Percentiles rank a stretch among this genome's conserved stretches.
These are phyloP conservation scores for Halesus radiatus DNA, from an alignment of 1,140 invertebrate species.

Conservation along the genomic window DNA sequence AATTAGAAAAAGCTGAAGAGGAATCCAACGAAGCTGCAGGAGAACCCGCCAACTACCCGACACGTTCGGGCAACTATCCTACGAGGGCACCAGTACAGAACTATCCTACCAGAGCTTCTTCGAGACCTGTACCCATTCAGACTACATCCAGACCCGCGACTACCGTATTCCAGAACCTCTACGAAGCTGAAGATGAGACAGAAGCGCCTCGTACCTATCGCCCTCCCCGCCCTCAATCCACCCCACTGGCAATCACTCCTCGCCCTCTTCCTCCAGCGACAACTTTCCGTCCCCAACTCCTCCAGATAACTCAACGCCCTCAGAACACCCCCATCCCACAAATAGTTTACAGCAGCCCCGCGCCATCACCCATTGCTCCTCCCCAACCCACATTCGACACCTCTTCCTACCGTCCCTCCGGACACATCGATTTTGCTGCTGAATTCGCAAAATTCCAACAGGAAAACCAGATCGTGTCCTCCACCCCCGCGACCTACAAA, in stretches of 20 bases:
- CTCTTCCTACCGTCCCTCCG: constrained; percentile 63
- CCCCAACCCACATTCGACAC: constrained; percentile 62
- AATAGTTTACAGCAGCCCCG: constrained; percentile 70
- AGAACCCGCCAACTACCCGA: constrained; percentile 77
- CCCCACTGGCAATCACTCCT: constrained; percentile 73
- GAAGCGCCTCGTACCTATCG: constrained; percentile 65
- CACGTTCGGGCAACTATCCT: constrained; percentile 68
- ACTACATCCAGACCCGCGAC: constrained; percentile 74
- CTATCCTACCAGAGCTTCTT: constrained; percentile 61
- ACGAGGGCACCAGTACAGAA: constrained; percentile 70
- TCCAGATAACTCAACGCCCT: constrained; percentile 74
- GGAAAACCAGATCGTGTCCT: constrained; percentile 75
- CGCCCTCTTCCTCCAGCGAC: constrained; percentile 76
- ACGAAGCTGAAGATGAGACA: constrained; percentile 70
- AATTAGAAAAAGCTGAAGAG: constrained; percentile 62
- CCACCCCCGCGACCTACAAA: constrained; percentile 63
- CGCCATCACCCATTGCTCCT: constrained; percentile 64
- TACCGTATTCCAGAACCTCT: constrained; percentile 72
- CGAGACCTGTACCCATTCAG: constrained; percentile 43
- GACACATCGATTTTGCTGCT: constrained; percentile 78
- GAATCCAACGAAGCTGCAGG: constrained; percentile 73
- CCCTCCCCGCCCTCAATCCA: constrained; percentile 59
- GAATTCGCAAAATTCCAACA: constrained; percentile 84
- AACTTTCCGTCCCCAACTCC: constrained; percentile 74
- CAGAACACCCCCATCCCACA: constrained; percentile 63